Conservation (phyloP, 2,797 vertebrate genomes). For the Hypotaenidia okinawae region DNA sequence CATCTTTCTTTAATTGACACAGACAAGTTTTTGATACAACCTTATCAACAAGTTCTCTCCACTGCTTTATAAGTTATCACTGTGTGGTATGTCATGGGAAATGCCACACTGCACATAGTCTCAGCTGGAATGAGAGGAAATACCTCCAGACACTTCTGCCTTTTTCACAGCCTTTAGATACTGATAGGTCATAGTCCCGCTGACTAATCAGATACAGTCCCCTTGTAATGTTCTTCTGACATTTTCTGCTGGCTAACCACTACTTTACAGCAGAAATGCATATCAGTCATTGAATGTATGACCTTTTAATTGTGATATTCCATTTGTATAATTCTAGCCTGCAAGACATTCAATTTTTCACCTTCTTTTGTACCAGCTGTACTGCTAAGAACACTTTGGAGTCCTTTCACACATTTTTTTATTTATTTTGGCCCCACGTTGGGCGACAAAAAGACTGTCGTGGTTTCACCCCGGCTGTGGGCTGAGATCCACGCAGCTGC, state of each 20-base stretch:
- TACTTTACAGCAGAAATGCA: neutral
- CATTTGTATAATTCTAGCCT: neutral
- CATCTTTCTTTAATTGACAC: neutral
- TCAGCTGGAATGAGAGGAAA: neutral
- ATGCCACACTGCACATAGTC: neutral
- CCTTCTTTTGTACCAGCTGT: neutral
- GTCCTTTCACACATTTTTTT: neutral
- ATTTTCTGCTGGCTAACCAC: neutral
- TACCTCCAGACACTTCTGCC: neutral
- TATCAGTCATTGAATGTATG: neutral
- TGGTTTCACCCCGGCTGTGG: too few species aligned
- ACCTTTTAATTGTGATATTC: slow-evolving; percentile 14
- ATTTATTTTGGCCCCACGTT: too few species aligned
- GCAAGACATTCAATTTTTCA: neutral
- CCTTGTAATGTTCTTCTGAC: neutral
- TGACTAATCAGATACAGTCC: neutral
- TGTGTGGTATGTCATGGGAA: neutral
- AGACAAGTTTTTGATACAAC: neutral
- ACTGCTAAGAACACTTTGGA: neutral
- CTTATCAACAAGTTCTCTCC: neutral
- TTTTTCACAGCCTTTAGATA: neutral
- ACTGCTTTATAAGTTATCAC: neutral
- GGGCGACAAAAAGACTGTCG: too few species aligned
- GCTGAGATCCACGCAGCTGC: too few species aligned
- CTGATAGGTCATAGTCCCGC: neutral